Evolutionary conservation across 2,888 invertebrate species (phyloP), one percentile per base, ranked within the genome.

Genomic region (Macrophya alboannulata): DNA sequence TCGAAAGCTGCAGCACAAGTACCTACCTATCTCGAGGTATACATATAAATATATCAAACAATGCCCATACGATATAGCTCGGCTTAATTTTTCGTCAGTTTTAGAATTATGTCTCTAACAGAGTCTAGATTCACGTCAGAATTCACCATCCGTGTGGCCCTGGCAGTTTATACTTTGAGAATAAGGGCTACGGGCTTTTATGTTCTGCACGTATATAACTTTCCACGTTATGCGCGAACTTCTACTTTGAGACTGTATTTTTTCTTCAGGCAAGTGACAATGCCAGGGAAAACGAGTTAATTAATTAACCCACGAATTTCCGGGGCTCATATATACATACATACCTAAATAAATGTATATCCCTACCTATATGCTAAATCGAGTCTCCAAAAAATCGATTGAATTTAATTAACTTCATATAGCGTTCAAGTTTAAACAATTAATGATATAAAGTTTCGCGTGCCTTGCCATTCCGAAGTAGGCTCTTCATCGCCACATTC

Each of bases 221-320:
- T 68, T 68, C 68, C 12, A 68, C 68, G 68, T 68, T 68, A 17
- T 37, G 37, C 17, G 37, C 17, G 37, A 68, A 68, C 68, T 68
- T 68, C 31, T 37, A 31, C 37, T 12, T 12, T 10, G 68, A 68
- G 31, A 37, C 17, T 37, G 68, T 68, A 68, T 68, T 68, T 68
- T 68, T 68, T 68, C 37, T 68, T 68, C 37, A 68, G 68, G 0
- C 12, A 68, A 68, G 68, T 68, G 68, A 68, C 68, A 68, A 68
- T 37, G 68, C 12, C 68, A 68, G 68, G 68, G 68, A 68, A 68
- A 68, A 68, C 37, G 25, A 37, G 62, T 62, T 25, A 68, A 68
- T 68, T 68, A 68, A 68, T 68, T 68, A 68, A 68, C 68, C 68
- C 37, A 68, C 25, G 17, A 68, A 68, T 68, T 37, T 37, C 68